These are phyloP conservation scores for Apodemus agrarius DNA, from an alignment of 2,797 vertebrate genomes.

Conservation along the genomic window DNA sequence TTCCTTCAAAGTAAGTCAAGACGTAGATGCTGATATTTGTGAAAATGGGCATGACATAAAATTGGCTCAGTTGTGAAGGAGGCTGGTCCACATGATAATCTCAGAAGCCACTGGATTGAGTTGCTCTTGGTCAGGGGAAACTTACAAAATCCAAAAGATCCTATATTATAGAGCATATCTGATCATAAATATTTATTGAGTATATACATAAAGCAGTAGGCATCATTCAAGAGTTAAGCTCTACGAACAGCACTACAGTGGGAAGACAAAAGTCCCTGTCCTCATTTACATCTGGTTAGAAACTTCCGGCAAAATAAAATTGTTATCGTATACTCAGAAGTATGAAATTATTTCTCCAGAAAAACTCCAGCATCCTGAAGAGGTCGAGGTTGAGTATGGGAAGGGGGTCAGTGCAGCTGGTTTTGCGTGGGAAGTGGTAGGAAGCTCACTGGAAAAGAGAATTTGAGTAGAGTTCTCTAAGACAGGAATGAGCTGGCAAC, in stretches of 20 bases:
- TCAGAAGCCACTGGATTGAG: neutral
- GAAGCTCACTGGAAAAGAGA: neutral
- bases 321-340: neutral
- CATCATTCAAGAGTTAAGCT: neutral
- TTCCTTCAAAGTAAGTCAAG: constrained; percentile 9
- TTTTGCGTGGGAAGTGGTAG: neutral
- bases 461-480: neutral
- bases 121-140: neutral
- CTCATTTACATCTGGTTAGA: neutral
- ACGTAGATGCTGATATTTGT: neutral
- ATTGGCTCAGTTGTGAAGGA: neutral
- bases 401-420: neutral
- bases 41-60: neutral
- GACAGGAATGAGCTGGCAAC: neutral
- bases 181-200: neutral
- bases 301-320: neutral
- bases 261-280: neutral
- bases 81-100: neutral
- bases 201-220: neutral
- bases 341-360: neutral
- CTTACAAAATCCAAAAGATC: neutral
- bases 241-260: neutral
- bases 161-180: neutral
- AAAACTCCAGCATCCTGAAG: neutral
- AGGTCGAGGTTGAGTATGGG: neutral